Percentiles rank a stretch among this genome's conserved stretches.
Evolutionary conservation across 2,113 vertebrate species (phyloP).

Genomic region (Triplophysa tibetana): DNA sequence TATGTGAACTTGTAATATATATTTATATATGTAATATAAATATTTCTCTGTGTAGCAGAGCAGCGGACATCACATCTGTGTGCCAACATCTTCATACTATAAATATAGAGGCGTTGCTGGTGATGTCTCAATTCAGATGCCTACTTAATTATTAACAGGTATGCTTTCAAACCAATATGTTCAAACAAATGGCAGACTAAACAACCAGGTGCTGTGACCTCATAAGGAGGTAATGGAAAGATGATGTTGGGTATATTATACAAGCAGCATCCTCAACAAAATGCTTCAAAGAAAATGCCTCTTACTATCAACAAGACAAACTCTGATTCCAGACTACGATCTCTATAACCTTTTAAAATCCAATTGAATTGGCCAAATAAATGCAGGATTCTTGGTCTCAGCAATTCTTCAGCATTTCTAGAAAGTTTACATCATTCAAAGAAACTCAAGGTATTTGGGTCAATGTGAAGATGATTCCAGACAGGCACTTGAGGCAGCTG

Average conservation of each 20-base stretch:
- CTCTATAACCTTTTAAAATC: neutral
- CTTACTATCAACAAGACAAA: neutral
- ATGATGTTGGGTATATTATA: conserved; percentile 6
- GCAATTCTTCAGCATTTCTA: neutral
- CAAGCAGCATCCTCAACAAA: neutral
- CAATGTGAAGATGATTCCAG: conserved; percentile 6
- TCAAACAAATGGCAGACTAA: conserved; percentile 12
- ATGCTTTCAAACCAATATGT: conserved; percentile 9
- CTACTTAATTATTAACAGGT: neutral
- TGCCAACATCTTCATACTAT: neutral
- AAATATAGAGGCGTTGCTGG: neutral
- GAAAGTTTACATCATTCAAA: conserved; percentile 19
- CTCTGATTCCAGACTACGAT: neutral
- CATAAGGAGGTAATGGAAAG: conserved; percentile 15
- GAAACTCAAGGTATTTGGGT: conserved; percentile 27
- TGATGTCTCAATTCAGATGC: neutral
- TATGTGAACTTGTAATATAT: neutral
- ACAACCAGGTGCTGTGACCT: conserved; percentile 3
- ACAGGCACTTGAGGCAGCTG: conserved; percentile 15
- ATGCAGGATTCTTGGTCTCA: neutral
- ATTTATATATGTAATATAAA: neutral
- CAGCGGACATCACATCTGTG: neutral
- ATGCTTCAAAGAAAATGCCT: neutral
- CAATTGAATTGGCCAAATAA: neutral
- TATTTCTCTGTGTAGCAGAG: neutral